Evolutionary conservation across 2,113 vertebrate species (phyloP).

Genomic region (Chascanopsetta lugubris): DNA sequence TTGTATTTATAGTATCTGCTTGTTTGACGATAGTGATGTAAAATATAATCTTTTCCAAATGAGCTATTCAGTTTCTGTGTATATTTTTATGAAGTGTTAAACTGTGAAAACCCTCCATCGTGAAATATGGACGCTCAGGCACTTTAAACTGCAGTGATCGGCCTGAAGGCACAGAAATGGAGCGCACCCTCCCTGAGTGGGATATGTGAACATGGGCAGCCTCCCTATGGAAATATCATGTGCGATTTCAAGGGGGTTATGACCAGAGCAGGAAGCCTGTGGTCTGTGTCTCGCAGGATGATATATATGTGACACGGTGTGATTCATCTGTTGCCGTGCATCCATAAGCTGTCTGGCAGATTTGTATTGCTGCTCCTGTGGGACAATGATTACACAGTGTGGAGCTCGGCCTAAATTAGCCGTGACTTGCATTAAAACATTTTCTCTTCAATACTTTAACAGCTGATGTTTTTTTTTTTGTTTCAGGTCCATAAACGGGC

Average conservation of each 20-base stretch:
- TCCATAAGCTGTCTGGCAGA: conserved; percentile 70
- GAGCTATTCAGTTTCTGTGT: background rate
- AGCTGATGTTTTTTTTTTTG: conserved; percentile 51
- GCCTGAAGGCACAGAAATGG: conserved; percentile 26
- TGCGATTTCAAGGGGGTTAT: conserved; percentile 50
- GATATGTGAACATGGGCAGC: conserved; percentile 54
- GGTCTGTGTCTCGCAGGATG: conserved; percentile 55
- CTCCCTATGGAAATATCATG: conserved; percentile 67
- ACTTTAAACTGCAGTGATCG: conserved; percentile 24
- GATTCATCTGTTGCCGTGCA: conserved; percentile 72
- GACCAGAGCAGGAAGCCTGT: conserved; percentile 54
- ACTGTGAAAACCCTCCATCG: conserved; percentile 33
- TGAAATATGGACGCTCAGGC: conserved; percentile 44
- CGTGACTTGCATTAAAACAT: conserved; percentile 57
- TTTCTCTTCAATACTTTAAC: conserved; percentile 20
- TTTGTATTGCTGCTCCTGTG: conserved; percentile 37
- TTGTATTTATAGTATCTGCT: no score
- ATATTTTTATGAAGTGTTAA: conserved; percentile 43
- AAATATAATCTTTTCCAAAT: no score
- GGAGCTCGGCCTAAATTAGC: conserved; percentile 65
- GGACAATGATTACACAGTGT: conserved; percentile 63
- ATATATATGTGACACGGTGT: conserved; percentile 59
- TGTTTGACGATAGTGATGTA: no score
- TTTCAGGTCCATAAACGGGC: conserved; percentile 42
- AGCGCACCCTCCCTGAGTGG: conserved; percentile 24